Evolutionary conservation across 2,797 vertebrate species (phyloP), one percentile per base, ranked within the genome.

Genomic region (Pipistrellus pipistrellus): DNA sequence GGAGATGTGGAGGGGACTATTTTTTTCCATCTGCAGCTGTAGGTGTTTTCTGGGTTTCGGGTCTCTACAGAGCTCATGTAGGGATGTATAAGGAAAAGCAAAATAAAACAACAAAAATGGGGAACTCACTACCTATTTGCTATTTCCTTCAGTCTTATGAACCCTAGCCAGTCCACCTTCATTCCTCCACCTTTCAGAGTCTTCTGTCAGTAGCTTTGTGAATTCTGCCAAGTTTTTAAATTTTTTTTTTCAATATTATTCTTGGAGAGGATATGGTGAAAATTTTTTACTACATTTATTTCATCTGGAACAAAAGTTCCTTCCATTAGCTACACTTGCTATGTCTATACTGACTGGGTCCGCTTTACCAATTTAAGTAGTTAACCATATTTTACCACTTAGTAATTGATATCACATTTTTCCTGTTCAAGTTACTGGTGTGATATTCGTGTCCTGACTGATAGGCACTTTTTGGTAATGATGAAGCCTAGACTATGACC

Each of bases 341-440:
- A 46, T 5, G 62, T 76, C 51, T 53, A 35, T 53, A 53, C 48
- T 35, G 10, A 32, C 8, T 6, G 35, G n/a, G 21, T 88, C 5
- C 15, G 51, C 12, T 46, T 78, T 71, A 27, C 4, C 25, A 38
- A n/a, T 85, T 81, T 55, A 38, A 78, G n/a, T 46, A 81, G 35
- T 76, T 89, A 64, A 48, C 30, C 11, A 75, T n/a, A 76, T 69
- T 69, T 88, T 78, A 72, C 18, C 59, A 76, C 15, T 32, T 68
- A 69, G 21, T 41, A 80, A 75, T 30, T 76, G 62, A 72, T 41
- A 53, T 4, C 72, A 86, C 15, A 91, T 27, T 90, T 88, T 95
- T 86, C 30, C 35, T 93, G n/a, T 88, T 57, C 10, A 30, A 71
- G 55, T 77, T 88, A 78, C 38, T 92, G 66, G 23, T 76, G 48